Base-by-base conservation (phyloP, 2,113 vertebrate species). In the Cyrtonyx montezumae region DNA sequence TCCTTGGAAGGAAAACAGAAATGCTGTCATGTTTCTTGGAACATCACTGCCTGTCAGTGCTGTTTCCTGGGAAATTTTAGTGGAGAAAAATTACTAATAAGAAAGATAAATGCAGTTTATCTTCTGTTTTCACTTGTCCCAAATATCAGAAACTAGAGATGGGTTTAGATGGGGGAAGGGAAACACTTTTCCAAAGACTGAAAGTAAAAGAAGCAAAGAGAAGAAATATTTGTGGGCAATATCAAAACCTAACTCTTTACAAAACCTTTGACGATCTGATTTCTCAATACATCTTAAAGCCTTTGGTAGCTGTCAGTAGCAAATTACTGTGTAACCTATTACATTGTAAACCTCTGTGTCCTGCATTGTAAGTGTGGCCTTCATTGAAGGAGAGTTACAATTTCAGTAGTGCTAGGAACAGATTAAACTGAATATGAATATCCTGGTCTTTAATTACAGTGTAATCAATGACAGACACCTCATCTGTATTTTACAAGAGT, bases 41-140 rank as follows among this genome's bases (percentile, higher is more conserved):
- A 85, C 30, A 45, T 63, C 49, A 40, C 28, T 79, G 36, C 59
- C 46, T 83, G 28, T 95, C 82, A 70, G 21, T 83, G 55, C 11
- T 91, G 30, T 70, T 91, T 65, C 56, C 65, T 61, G 17, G 17
- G 13, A 86, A 11, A n/a, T 96, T 90, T 86, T 71, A 80, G 71
- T 32, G 68, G 37, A 59, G 11, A 18, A 59, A 28, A 34, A 11
- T 10, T n/a, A 0, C 3, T 53, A 69, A 40, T 2, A 45, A 4
- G 37, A 22, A 83, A 77, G 7, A 56, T 92, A 90, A 65, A 15
- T 70, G 19, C 30, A 77, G 17, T 22, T 71, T 37, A 61, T 20
- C 7, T 93, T 82, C 32, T 71, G 25, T 0, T 88, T 91, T 93
- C 26, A 25, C 16, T 74, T 74, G 8, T 74, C 36, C 84, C 40